These are phyloP conservation scores for Bos taurus DNA, from an alignment of 2,113 vertebrate species.

Conservation along the genomic window ARS-UCD2.0 NC_037336.1:15881501-15882000, in stretches of 20 bases:
- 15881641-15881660: neutral
- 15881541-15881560: neutral
- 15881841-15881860: neutral
- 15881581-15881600: neutral
- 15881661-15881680: neutral
- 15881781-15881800: conserved; percentile 29
- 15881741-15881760: neutral
- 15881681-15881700: neutral
- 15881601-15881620: neutral
- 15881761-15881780: conserved; percentile 38
- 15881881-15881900: neutral
- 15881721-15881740: conserved; percentile 2
- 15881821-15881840: conserved; percentile 22
- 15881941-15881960: neutral
- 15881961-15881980: neutral
- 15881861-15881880: neutral
- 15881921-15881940: neutral
- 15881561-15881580: neutral
- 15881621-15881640: neutral
- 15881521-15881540: neutral
- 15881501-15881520: conserved; percentile 1
- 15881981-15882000: neutral
- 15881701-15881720: conserved; percentile 22
- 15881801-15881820: conserved; percentile 31
- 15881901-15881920: neutral